Evolutionary conservation across 2,888 invertebrate genomes (phyloP).

Genomic region (Drosophila differens): DNA sequence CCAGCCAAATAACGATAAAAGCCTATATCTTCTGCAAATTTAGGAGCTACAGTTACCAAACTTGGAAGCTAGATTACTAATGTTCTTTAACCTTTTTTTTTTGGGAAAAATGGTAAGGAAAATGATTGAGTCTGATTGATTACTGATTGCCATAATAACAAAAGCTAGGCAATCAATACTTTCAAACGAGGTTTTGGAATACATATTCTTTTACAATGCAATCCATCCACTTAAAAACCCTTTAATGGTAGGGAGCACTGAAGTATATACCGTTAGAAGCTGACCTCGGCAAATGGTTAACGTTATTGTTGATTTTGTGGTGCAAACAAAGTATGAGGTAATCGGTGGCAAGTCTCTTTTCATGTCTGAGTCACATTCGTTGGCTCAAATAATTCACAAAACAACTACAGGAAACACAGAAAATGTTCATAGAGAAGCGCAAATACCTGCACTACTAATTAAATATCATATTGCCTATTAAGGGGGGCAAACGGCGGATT

Average conservation of each 20-base stretch:
- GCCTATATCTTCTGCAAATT: neutral
- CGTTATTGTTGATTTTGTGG: neutral
- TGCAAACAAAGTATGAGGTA: neutral
- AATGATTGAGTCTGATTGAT: neutral
- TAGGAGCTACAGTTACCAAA: neutral
- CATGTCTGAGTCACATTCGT: constrained; percentile 32
- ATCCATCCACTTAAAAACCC: neutral
- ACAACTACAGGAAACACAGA: neutral
- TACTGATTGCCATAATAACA: too few relatives aligned
- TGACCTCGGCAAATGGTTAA: neutral
- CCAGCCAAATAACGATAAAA: too few relatives aligned
- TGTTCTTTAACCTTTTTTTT: too few relatives aligned
- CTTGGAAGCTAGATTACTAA: too few relatives aligned
- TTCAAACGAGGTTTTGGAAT: neutral
- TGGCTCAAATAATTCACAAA: constrained; percentile 2
- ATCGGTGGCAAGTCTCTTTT: constrained; percentile 25
- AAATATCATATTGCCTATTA: constrained; percentile 3
- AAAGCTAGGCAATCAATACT: neutral
- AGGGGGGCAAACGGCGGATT: neutral
- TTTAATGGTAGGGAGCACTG: neutral
- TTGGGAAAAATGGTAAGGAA: neutral
- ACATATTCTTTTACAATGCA: neutral
- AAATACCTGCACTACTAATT: constrained; percentile 3
- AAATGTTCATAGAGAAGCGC: neutral
- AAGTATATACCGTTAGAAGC: neutral